Evolutionary conservation across 2,113 vertebrate genomes (phyloP), one percentile per base, ranked within the genome.

Genomic region (Nematolebias whitei): DNA sequence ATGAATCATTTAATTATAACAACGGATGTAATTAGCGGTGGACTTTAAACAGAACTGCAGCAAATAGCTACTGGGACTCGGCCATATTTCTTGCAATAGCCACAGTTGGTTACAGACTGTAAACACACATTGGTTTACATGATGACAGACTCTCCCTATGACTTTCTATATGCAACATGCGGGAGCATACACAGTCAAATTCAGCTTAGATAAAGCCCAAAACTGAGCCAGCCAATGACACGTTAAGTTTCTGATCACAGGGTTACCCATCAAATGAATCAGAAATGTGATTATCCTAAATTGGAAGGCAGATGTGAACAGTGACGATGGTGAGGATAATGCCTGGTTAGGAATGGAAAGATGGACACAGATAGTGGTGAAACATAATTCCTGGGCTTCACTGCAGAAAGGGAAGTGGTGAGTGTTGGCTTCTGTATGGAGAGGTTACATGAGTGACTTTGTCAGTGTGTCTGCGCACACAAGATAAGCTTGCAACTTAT

Each of bases 1-100:
- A 84, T 85, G 84, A 76, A 68, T 87, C 85, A 84, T 76, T 85
- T 71, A 74, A 64, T 90, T 88, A 81, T 78, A 82, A 88, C 81
- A 77, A 58, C 68, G 55, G 75, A 85, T 78, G 73, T 78, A 85
- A 88, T 90, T 88, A 88, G 78, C 51, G 71, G 76, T 61, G 57
- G 50, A 62, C 77, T 82, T 85, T 74, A 82, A 83, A 83, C 76
- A 79, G 78, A 75, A 66, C 15, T 66, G 70, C 62, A 72, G 63
- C 57, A 76, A 83, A 84, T 59, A 70, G 74, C 88, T 89, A 87
- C 80, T 32, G 71, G 73, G 68, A 57, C 58, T 71, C 52, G 64
- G 73, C 76, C 69, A 71, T 73, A 82, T 82, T 75, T 84, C 82
- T 84, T 71, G 65, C 69, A 66, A 43, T 40, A 75, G 86, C 78